Evolutionary conservation across 1,140 invertebrate genomes (phyloP).

Genomic region (Ditylenchus dipsaci): DNA sequence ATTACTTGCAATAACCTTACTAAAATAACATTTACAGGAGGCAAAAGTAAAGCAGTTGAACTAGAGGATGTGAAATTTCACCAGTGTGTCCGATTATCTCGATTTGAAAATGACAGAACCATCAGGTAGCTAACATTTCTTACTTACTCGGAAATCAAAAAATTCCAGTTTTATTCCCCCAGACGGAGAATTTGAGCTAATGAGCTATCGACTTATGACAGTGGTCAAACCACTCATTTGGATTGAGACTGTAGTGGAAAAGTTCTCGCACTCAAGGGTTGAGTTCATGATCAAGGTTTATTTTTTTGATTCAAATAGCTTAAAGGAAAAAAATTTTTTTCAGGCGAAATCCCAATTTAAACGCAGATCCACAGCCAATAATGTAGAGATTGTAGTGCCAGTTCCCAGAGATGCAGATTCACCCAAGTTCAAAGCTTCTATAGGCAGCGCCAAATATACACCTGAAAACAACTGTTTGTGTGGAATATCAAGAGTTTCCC

Average conservation of each 20-base stretch:
- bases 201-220: slow-evolving; percentile 93
- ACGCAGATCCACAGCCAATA: slow-evolving; percentile 91
- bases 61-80: slow-evolving; percentile 99
- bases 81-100: slow-evolving; percentile 91
- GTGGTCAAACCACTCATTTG: slow-evolving; percentile 96
- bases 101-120: slow-evolving; percentile 90
- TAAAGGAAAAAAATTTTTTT: slow-evolving; percentile 5
- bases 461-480: slow-evolving; percentile 85
- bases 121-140: slow-evolving; percentile 20
- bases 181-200: slow-evolving; percentile 99
- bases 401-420: slow-evolving; percentile 96
- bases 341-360: slow-evolving; percentile 96
- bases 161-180: slow-evolving; percentile 68
- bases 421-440: slow-evolving; percentile 96
- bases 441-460: slow-evolving; percentile 83
- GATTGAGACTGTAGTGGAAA: slow-evolving; percentile 98
- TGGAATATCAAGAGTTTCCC: slow-evolving; percentile 99
- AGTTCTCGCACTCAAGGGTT: slow-evolving; percentile 93
- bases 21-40: slow-evolving; percentile 60
- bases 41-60: slow-evolving; percentile 97
- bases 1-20: no score
- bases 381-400: slow-evolving; percentile 97
- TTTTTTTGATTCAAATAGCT: not conserved
- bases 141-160: no score
- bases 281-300: slow-evolving; percentile 96